Conservation (phyloP, 1,140 invertebrate genomes). For the Mesaphorura yosii region DNA sequence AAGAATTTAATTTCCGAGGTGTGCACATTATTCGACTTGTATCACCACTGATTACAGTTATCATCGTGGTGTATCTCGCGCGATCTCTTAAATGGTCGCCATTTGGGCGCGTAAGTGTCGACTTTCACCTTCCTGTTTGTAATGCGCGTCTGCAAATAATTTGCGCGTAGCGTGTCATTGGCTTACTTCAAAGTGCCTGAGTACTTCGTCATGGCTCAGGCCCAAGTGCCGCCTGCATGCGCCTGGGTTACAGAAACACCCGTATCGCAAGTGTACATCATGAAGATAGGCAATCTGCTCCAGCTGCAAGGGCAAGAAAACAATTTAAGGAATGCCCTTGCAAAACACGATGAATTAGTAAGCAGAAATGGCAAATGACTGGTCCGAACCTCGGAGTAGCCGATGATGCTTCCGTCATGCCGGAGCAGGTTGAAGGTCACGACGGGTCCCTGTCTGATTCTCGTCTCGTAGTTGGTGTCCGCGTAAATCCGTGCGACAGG, state of each 20-base stretch:
- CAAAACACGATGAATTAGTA: neutral
- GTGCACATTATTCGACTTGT: no score
- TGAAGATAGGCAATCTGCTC: conserved; percentile 76
- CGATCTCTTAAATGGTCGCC: no score
- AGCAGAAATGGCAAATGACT: neutral
- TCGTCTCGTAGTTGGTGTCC: conserved; percentile 52
- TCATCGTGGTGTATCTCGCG: no score
- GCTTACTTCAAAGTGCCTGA: neutral
- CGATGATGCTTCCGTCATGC: conserved; percentile 63
- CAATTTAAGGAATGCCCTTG: neutral
- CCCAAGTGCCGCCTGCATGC: conserved; percentile 51
- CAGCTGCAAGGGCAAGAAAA: conserved; percentile 48
- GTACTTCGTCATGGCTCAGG: neutral
- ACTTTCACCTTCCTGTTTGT: no score
- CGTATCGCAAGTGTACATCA: conserved; percentile 75
- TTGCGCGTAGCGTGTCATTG: no score
- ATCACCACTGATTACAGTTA: no score
- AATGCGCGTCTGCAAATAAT: no score
- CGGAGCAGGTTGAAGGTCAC: conserved; percentile 80
- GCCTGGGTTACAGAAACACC: conserved; percentile 94
- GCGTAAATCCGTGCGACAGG: conserved; percentile 60
- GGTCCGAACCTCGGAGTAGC: conserved; percentile 64
- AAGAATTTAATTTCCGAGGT: no score
- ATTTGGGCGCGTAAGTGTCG: no score
- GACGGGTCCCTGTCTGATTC: conserved; percentile 61